A percentile compares a stretch with the other conserved stretches of the same genome.
These are phyloP conservation scores for Empidonax traillii DNA, from an alignment of 2,113 vertebrate species.

Conservation along the genomic window DNA sequence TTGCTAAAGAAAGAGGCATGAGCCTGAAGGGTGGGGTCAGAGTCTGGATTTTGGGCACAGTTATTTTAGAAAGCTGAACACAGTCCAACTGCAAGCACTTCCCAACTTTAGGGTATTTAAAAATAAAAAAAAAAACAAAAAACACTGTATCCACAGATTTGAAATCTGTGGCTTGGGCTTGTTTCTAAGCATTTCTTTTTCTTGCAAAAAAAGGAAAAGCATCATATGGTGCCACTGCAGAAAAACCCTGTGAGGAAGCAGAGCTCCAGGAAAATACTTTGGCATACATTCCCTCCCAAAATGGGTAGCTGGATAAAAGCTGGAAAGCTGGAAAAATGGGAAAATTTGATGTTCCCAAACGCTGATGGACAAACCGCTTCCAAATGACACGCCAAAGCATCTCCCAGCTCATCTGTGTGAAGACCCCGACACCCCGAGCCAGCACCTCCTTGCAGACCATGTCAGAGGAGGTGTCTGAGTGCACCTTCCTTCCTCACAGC, in stretches of 20 bases:
- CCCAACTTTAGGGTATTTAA: neutral
- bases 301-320: neutral
- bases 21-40: constrained; percentile 18
- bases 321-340: neutral
- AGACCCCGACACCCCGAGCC: neutral
- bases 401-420: neutral
- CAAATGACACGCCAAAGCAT: too few relatives aligned
- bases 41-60: constrained; percentile 26
- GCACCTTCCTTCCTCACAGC: neutral
- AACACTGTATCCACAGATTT: neutral
- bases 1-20: neutral
- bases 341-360: neutral
- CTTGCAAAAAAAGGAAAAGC: neutral
- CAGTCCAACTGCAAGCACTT: neutral
- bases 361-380: neutral
- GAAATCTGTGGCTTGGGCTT: constrained; percentile 3
- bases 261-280: neutral
- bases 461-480: rapidly evolving
- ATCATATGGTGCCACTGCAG: neutral
- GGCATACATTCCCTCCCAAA: neutral
- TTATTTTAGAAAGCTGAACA: constrained; percentile 40
- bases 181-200: neutral
- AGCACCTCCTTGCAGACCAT: rapidly evolving
- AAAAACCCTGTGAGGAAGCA: neutral
- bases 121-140: neutral